phyloP scores from a whole-genome alignment of 2,113 vertebrate genomes.

The Heliornis fulica region DNA sequence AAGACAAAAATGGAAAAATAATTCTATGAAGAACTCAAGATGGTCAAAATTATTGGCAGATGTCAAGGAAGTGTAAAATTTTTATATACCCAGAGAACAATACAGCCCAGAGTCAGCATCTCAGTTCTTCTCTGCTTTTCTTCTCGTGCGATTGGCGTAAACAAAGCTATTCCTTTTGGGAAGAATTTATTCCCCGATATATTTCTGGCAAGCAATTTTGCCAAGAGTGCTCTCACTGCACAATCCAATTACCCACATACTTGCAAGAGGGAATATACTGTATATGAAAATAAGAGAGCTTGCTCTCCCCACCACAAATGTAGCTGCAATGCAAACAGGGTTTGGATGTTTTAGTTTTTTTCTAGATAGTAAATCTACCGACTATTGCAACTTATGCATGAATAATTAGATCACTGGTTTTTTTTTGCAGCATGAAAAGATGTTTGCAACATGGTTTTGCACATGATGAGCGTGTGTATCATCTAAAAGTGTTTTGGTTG shows the following conservation, averaged over 20 bases:
- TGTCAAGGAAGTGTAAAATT: neutral
- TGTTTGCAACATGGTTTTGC: neutral
- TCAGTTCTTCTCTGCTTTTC: neutral
- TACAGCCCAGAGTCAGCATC: neutral
- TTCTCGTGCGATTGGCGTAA: neutral
- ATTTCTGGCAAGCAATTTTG: neutral
- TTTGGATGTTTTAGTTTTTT: neutral
- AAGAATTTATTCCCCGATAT: neutral
- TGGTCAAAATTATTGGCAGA: neutral
- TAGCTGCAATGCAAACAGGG: neutral
- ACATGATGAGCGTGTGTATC: neutral
- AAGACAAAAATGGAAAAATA: neutral
- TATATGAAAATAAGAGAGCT: neutral
- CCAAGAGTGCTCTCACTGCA: neutral
- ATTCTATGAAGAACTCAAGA: neutral
- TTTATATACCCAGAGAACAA: neutral
- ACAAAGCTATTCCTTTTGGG: neutral
- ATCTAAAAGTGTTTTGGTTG: neutral
- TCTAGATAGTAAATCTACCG: neutral
- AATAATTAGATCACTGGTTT: neutral
- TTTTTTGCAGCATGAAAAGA: neutral
- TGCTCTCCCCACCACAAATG: neutral
- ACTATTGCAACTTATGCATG: neutral
- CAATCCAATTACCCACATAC: neutral
- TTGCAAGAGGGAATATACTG: neutral